phyloP scores from a whole-genome alignment of 2,888 invertebrate species.

The Nomada ferruginata region DNA sequence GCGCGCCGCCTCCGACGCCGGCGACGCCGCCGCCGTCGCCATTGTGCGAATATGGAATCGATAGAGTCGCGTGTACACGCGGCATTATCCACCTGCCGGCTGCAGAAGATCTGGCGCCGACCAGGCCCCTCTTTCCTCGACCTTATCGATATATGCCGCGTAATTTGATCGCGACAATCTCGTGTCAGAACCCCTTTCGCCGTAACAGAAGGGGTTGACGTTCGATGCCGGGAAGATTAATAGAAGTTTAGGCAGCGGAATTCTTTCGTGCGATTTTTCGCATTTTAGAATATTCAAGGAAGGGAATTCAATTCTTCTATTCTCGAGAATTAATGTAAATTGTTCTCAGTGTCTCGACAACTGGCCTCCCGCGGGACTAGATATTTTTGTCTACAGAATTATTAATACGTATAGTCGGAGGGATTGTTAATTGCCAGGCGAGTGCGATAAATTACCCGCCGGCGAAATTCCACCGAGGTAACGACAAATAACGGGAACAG shows the following conservation, averaged over 20 bases:
- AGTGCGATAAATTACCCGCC: constrained; percentile 18
- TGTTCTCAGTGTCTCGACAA: background rate
- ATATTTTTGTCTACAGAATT: background rate
- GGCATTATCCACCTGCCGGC: constrained; percentile 80
- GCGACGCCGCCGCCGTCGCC: constrained; percentile 54
- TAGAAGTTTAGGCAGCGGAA: background rate
- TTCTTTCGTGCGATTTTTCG: background rate
- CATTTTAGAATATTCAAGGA: too few species aligned
- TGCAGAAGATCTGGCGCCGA: constrained; percentile 79
- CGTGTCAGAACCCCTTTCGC: background rate
- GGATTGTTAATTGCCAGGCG: constrained; percentile 18
- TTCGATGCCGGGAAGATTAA: constrained; percentile 1
- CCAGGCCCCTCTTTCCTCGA: constrained; percentile 36
- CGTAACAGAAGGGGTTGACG: too few species aligned
- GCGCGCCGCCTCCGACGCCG: constrained; percentile 59
- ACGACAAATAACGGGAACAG: background rate
- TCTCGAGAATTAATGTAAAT: background rate
- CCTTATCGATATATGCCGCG: constrained; percentile 57
- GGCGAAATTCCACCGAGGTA: constrained; percentile 15
- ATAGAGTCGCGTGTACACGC: constrained; percentile 80
- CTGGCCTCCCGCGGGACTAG: background rate
- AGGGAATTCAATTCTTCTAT: background rate
- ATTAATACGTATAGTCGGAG: background rate
- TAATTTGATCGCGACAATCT: constrained; percentile 55
- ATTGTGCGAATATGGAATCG: constrained; percentile 78